A percentile compares a stretch with the other conserved stretches of the same genome.
phyloP scores from a whole-genome alignment of 2,888 invertebrate genomes.

The Pollenia griseotomentosa region DNA sequence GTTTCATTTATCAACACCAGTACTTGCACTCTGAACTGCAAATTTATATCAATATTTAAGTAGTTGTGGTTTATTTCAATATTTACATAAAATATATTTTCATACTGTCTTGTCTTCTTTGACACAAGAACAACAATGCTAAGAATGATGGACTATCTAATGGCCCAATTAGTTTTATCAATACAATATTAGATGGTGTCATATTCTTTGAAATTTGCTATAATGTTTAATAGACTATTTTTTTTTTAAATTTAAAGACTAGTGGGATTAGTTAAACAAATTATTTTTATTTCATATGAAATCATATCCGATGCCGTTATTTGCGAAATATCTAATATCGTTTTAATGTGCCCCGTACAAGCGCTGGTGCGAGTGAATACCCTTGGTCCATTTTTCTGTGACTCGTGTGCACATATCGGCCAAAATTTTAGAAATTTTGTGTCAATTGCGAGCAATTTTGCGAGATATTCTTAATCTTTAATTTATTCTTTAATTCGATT shows the following conservation, averaged over 20 bases:
- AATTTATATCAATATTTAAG: slow-evolving; percentile 50
- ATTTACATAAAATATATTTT: slow-evolving; percentile 1
- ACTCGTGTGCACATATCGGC: too few relatives aligned
- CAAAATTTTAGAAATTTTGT: too few relatives aligned
- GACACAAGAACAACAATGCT: slow-evolving; percentile 3
- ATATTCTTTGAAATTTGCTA: background rate
- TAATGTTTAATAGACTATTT: background rate
- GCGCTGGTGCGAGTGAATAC: too few relatives aligned
- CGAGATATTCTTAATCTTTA: too few relatives aligned
- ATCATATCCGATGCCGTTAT: too few relatives aligned
- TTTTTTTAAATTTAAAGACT: background rate
- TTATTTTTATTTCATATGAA: too few relatives aligned
- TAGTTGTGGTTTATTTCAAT: slow-evolving; percentile 35
- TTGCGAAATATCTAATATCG: too few relatives aligned
- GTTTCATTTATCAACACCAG: background rate
- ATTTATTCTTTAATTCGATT: too few relatives aligned
- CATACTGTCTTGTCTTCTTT: slow-evolving; percentile 11
- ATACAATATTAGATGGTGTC: slow-evolving; percentile 39
- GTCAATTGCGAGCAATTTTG: too few relatives aligned
- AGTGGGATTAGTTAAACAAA: background rate
- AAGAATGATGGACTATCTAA: slow-evolving; percentile 33
- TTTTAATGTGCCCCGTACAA: too few relatives aligned
- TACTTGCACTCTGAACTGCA: background rate
- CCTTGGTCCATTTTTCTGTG: too few relatives aligned
- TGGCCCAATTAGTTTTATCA: slow-evolving; percentile 58